These are phyloP conservation scores for Crocodylus rhombifer DNA, from an alignment of 2,797 vertebrate species.

Conservation along the genomic window DNA sequence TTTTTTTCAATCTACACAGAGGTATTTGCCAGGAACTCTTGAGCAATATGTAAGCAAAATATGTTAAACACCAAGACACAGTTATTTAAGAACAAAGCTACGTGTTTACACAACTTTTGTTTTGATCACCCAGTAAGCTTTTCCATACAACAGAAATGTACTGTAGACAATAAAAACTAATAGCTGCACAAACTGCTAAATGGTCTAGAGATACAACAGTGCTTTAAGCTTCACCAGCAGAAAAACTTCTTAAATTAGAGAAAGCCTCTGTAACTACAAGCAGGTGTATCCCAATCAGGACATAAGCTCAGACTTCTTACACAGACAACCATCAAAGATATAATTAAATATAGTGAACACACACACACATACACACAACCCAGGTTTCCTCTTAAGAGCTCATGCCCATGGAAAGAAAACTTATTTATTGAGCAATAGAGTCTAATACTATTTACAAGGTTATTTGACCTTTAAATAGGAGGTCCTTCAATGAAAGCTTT, in stretches of 20 bases:
- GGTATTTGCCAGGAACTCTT: not conserved
- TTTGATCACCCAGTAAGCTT: not conserved
- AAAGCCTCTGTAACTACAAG: constrained; percentile 38
- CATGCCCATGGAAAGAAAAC: not conserved
- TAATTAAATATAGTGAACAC: too few relatives aligned
- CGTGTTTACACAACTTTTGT: not conserved
- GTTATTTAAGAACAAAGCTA: not conserved
- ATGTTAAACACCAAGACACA: not conserved
- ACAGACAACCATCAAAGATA: not conserved
- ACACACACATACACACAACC: too few relatives aligned
- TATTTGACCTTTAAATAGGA: not conserved
- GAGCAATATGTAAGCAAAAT: not conserved
- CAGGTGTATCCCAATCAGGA: not conserved
- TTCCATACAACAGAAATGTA: not conserved
- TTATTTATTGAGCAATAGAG: not conserved
- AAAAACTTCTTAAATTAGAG: not conserved
- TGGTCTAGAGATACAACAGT: constrained; percentile 18
- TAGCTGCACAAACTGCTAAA: not conserved
- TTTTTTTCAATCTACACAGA: not conserved
- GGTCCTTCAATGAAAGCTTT: not conserved
- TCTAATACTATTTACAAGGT: not conserved
- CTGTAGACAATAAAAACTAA: not conserved
- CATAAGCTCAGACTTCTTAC: constrained; percentile 34
- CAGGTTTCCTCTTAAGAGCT: not conserved
- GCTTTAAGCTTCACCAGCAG: not conserved